Base-by-base conservation (phyloP, 1,140 invertebrate genomes). In the Eriocheir sinensis region DNA sequence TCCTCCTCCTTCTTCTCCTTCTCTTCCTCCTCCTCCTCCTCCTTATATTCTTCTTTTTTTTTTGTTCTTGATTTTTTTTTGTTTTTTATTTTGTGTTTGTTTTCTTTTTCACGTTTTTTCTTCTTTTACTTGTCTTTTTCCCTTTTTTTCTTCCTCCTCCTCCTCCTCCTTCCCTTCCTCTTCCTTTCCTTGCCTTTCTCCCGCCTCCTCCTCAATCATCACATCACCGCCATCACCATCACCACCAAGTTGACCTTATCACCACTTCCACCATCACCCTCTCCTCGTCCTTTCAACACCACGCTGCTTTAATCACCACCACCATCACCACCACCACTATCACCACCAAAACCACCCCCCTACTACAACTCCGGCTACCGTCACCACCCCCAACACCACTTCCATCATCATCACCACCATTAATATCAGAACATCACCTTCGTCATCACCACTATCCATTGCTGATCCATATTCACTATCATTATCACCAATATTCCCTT, bases 201-300 rank as follows among this genome's bases (percentile, higher is more conserved):
- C 40, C 85, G 32, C 85, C 40, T 38, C 40, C 85, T 88, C 85
- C 40, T 88, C 85, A n/a, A n/a, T n/a, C n/a, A n/a, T n/a, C n/a
- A n/a, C n/a, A n/a, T n/a, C n/a, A n/a, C n/a, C n/a, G n/a, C 38
- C 85, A 60, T 36, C 38, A 30, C 38, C 85, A 34, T 36, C 38
- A 30, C 38, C 85, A 17, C 27, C 27, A 17, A 89, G 38, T 0
- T 0, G 27, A 3, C 21, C n/a, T 32, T 30, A 0, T 3, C 0
- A 0, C 34, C 48, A 30, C 3, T 34, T 27, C 4, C 17, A 36
- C 34, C 17, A 6, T n/a, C 6, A 15, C 12, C 30, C 36, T 91
- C 40, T 32, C 34, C 6, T 91, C 40, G 0, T 36, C 34, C 40
- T 32, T 72, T n/a, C 30, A 2, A 15, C 15, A 30, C 9, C 81